Evolutionary conservation across 2,797 vertebrate species (phyloP).

Genomic region (Harpagifer antarcticus): DNA sequence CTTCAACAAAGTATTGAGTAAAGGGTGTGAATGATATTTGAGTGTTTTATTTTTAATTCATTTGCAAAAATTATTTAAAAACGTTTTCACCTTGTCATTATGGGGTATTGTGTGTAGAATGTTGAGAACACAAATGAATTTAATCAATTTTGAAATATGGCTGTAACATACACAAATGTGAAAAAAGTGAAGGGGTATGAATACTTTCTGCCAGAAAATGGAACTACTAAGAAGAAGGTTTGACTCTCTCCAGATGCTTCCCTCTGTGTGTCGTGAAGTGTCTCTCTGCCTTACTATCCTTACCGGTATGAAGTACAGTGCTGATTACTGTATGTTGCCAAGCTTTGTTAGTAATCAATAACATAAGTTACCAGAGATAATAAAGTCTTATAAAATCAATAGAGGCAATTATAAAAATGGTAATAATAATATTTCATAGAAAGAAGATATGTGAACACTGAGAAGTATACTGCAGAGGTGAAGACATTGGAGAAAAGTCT

Average conservation of each 20-base stretch:
- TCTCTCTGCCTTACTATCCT: conserved; percentile 33
- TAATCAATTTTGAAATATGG: no score
- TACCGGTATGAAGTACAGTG: conserved; percentile 45
- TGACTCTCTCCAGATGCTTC: neutral
- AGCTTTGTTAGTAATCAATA: conserved; percentile 47
- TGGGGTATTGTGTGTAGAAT: no score
- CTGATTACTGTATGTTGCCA: conserved; percentile 28
- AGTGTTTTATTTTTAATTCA: no score
- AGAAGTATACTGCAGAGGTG: conserved; percentile 19
- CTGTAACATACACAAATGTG: no score
- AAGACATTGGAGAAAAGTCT: neutral
- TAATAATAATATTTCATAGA: conserved; percentile 43
- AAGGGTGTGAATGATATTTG: no score
- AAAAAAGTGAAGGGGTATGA: no score
- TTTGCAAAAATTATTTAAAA: no score
- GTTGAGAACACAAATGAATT: no score
- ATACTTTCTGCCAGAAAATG: neutral
- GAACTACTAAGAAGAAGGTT: neutral
- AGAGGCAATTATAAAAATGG: conserved; percentile 36
- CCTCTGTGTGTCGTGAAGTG: neutral
- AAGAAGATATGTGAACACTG: conserved; percentile 25
- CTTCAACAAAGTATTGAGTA: no score
- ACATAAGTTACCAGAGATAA: conserved; percentile 38
- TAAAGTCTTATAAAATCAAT: conserved; percentile 55
- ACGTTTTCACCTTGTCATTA: no score